A percentile compares a stretch with the other conserved stretches of the same genome.
Conservation (phyloP, 1,140 invertebrate species). For the Scaptomyza montana region DNA sequence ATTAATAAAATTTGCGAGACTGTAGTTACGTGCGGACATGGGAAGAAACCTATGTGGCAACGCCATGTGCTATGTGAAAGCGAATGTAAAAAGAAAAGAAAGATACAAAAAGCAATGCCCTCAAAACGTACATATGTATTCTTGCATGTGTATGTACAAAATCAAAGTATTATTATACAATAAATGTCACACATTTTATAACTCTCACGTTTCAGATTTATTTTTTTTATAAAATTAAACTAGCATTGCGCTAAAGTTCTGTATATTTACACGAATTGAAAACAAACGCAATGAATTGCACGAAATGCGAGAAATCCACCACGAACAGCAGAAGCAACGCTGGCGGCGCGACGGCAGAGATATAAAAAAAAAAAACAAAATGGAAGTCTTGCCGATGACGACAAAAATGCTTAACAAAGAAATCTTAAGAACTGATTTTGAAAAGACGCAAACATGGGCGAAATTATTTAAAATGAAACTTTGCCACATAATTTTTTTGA, state of each 20-base stretch:
- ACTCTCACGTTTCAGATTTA: conserved; percentile 20
- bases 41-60: conserved; percentile 65
- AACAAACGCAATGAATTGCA: conserved; percentile 68
- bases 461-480: conserved; percentile 32
- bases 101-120: conserved; percentile 71
- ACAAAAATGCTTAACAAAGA: conserved; percentile 74
- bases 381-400: conserved; percentile 73
- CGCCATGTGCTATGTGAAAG: conserved; percentile 67
- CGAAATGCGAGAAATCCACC: conserved; percentile 71
- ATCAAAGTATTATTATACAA: conserved; percentile 8
- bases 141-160: conserved; percentile 12
- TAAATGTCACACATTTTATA: conserved; percentile 26
- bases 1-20: conserved; percentile 21
- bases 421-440: conserved; percentile 64
- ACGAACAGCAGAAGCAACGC: conserved; percentile 51
- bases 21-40: conserved; percentile 31
- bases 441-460: conserved; percentile 14
- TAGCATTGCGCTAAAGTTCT: conserved; percentile 4
- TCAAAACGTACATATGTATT: conserved; percentile 45
- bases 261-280: conserved; percentile 21
- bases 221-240: conserved; percentile 5
- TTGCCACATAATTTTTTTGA: conserved; percentile 24
- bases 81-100: conserved; percentile 65
- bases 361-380: conserved; percentile 70
- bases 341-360: conserved; percentile 47